Evolutionary conservation across 1,140 invertebrate genomes (phyloP), one percentile per base, ranked within the genome.

Genomic region (Aphis craccivora): DNA sequence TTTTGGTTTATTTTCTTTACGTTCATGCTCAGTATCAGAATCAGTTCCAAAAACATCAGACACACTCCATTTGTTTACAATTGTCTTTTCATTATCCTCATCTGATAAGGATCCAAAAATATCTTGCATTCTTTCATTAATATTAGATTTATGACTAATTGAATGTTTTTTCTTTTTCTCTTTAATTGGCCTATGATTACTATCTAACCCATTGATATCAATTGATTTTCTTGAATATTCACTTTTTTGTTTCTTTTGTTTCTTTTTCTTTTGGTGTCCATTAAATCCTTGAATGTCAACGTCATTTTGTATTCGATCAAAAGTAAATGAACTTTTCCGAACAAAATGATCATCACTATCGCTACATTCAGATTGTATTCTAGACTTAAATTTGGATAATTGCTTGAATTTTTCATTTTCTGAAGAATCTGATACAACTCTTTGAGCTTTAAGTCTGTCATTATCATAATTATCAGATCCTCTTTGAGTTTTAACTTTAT

Each of bases 91-190:
- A 76, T 94, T 93, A 60, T 94, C 88, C 94, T 98, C 97, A 94
- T 98, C 98, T 0, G 98, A 98, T 51, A 98, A 95, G 2, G 97
- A 97, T 8, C 97, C 98, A 95, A 98, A 98, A 93, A 98, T 98
- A 94, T 98, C 97, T 95, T 98, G 97, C 97, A 98, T 97, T 95
- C 97, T 97, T 83, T 97, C 97, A 92, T 97, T 94, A 96, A 97
- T 90, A 81, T 94, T 93, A 22, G 93, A 87, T 48, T 87, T 94
- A 88, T 94, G 94, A 67, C 94, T 84, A 37, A 94, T 93, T 51
- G 90, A 94, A 84, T 94, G 94, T 93, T 94, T 94, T 81, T 94
- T 94, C 81, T 94, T 94, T 87, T 91, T 94, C 45, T 91, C 76
- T 23, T 94, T 94, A 30, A 93, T 67, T 45, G 88, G 55, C 48